Base-by-base conservation (phyloP, 2,888 invertebrate genomes). In the Noctua janthina region DNA sequence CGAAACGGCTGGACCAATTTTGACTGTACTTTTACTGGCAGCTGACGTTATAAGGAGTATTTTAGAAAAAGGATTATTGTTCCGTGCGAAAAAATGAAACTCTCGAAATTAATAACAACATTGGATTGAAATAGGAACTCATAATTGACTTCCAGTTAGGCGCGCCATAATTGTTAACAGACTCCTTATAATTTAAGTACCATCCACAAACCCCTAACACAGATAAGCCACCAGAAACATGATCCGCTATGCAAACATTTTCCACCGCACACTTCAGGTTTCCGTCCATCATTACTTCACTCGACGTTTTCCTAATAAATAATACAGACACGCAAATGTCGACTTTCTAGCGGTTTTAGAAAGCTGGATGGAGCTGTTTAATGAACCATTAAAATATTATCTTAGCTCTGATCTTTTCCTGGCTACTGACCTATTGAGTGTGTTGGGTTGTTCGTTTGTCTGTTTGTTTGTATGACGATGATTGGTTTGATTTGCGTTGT, bases 311-410 rank as follows among this genome's bases (percentile, higher is more conserved):
- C 73, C 59, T 67, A 79, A 78, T 88, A 83, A 79, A 81, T 86
- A 86, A 81, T 66, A 83, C 59, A 81, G 73, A 17, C 76, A 81
- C 66, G 88, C 83, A 88, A 87, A 87, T 79, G 76, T 77, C 71
- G 13, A 49, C 84, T 87, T 85, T 89, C 90, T 74, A 82, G 54
- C 35, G 10, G 46, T 66, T 74, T 83, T 78, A 74, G 82, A 88
- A 87, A 89, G 82, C 64, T 76, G 29, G 46, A 73, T 68, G 39
- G 39, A 81, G 81, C 76, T 70, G 79, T 82, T 84, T 84, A 90
- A 88, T 90, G 81, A 87, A 88, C 76, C 79, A 86, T 86, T 87
- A 84, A 80, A 88, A 87, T 79, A 83, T 90, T 87, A 85, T 88
- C 90, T 83, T 51, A n/a, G 71, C 49, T 59, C 67, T 67, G 46